These are phyloP conservation scores for Amphipoea lucens DNA, from an alignment of 2,888 invertebrate species.

Conservation along the genomic window DNA sequence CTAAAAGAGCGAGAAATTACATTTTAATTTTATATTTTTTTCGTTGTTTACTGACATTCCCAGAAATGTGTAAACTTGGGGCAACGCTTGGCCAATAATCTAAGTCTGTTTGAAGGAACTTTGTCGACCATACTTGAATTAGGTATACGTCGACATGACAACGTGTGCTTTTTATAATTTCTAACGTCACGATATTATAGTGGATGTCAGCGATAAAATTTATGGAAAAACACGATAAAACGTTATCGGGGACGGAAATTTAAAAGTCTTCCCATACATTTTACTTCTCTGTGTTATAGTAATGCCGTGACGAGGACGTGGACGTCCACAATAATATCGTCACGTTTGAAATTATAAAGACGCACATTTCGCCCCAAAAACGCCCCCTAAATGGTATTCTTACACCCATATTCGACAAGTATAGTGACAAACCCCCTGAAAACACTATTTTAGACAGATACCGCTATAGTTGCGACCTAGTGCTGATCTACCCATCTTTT, in stretches of 20 bases:
- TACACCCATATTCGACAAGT: neutral
- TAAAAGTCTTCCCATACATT: neutral
- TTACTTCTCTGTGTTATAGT: neutral
- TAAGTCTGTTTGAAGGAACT: neutral
- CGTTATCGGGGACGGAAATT: neutral
- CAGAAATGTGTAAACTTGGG: neutral
- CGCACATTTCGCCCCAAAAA: neutral
- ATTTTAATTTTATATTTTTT: slow-evolving; percentile 19
- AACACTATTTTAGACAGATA: neutral
- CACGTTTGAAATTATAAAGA: too few relatives aligned
- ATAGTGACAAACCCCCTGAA: neutral
- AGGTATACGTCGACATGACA: neutral
- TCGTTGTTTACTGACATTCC: neutral
- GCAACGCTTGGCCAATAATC: neutral
- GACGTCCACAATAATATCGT: too few relatives aligned
- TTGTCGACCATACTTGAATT: neutral
- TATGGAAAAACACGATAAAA: neutral
- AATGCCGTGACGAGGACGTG: neutral
- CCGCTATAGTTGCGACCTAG: neutral
- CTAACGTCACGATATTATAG: neutral
- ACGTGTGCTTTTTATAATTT: neutral
- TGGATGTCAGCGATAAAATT: neutral
- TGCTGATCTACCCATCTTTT: neutral
- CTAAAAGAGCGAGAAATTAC: slow-evolving; percentile 16
- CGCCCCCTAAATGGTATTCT: neutral